Evolutionary conservation across 2,797 vertebrate genomes (phyloP), one percentile per base, ranked within the genome.

Genomic region (Ceryle rudis): DNA sequence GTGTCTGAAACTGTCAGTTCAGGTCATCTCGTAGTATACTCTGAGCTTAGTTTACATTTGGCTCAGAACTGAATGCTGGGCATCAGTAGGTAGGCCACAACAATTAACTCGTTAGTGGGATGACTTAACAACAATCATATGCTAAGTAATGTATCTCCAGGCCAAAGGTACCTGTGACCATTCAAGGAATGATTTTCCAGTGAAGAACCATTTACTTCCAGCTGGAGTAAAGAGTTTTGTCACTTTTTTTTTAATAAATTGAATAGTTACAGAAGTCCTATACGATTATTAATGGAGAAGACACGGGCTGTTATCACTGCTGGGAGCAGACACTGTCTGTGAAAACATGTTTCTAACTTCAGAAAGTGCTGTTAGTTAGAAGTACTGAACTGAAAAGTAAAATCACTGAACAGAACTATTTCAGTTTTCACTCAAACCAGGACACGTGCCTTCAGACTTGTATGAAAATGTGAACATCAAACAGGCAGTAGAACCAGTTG

Each of bases 81-180:
- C 78, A 62, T 23, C 61, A 57, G 73, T 31, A 84, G 61, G 73
- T 3, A 74, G 69, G n/a, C 72, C 83, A 70, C 69, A 95, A 47
- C 33, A 88, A 81, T 77, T 66, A 83, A 39, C 55, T 70, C 60
- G 42, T 86, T 58, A 70, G 57, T 70, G 65, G 61, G 55, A 86
- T 39, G n/a, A 26, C 20, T 74, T 87, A 61, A 44, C 22, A 83
- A 42, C 42, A 85, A 21, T 41, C 57, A 58, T 65, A 70, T 46
- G 64, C 82, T 70, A 54, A 71, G n/a, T 69, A 60, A n/a, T 74
- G 51, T 81, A 81, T 95, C 84, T 92, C n/a, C 66, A 64, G 72
- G 83, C 33, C 44, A 96, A 66, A 84, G 0, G 0, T 54, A 55
- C 41, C 60, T 14, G 5, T 60, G 54, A 79, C 58, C 20, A 65